Evolutionary conservation across 2,888 invertebrate genomes (phyloP), one percentile per base, ranked within the genome.

Genomic region (Pseudococcus longispinus): DNA sequence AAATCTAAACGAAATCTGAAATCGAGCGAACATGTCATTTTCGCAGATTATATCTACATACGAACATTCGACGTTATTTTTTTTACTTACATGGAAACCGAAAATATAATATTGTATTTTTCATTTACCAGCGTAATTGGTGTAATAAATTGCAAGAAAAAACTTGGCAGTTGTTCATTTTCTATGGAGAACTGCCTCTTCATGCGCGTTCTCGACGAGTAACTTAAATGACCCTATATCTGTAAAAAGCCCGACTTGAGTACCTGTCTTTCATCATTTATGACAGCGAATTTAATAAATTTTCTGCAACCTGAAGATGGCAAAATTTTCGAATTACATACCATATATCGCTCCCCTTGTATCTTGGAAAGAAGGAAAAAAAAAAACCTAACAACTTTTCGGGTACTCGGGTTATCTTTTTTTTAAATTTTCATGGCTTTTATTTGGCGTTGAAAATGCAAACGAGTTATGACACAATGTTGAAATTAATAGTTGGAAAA

Each of bases 281-380:
- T 80, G 77, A 80, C 77, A 80, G 77, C 77, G 77, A 80, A 80
- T 80, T 80, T 80, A 80, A 80, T 80, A 80, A 80, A 80, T 80
- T 80, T 80, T 80, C 20, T 80, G 77, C 77, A 42, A 80, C 37
- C 42, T 42, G 42, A 80, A 80, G 77, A 80, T 42, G 77, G 77
- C 77, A 42, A 80, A 80, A 80, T 80, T 80, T 80, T 42, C 37
- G 42, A 80, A 80, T 80, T 80, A 80, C 37, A 37, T 42, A 42
- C 77, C 37, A 80, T 80, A 80, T 80, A 80, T 80, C 42, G 77
- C 20, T 42, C n/a, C 42, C 37, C 77, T n/a, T 42, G 29, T 37
- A 20, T 80, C 18, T 42, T 2, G 60, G 8, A 5, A 4, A 37
- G 9, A 37, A 23, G 1, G 60, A 15, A 20, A 80, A 80, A 74